Conservation (phyloP, 2,797 vertebrate species). For the Channa striata region DNA sequence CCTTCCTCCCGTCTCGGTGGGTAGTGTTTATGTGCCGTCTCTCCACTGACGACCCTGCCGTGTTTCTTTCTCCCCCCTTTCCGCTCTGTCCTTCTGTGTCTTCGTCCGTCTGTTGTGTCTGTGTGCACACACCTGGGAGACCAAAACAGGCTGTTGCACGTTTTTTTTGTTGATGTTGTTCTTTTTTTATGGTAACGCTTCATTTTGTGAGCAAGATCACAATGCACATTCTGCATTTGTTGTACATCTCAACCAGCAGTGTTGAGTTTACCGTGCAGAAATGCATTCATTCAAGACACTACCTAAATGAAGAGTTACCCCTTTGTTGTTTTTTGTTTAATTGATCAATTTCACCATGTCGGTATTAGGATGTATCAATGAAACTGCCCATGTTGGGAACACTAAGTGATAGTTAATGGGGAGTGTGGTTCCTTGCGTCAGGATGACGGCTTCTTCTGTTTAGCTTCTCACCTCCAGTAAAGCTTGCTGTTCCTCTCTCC, state of each 20-base stretch:
- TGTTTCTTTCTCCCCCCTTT: slow-evolving; percentile 37
- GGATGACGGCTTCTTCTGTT: slow-evolving; percentile 59
- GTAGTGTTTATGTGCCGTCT: slow-evolving; percentile 72
- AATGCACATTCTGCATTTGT: slow-evolving; percentile 33
- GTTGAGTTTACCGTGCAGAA: slow-evolving; percentile 28
- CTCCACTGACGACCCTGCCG: slow-evolving; percentile 54
- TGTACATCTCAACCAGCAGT: slow-evolving; percentile 19
- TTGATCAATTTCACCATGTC: slow-evolving; percentile 67
- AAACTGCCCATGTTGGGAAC: slow-evolving; percentile 69
- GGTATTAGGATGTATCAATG: slow-evolving; percentile 70
- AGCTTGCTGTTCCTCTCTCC: slow-evolving; percentile 70
- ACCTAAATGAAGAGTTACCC: slow-evolving; percentile 53
- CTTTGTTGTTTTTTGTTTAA: slow-evolving; percentile 23
- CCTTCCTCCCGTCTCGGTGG: slow-evolving; percentile 57
- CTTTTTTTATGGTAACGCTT: slow-evolving; percentile 52
- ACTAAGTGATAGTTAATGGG: slow-evolving; percentile 66
- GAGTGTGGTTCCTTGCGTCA: slow-evolving; percentile 55
- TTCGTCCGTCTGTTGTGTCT: too few species aligned
- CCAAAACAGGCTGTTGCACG: slow-evolving; percentile 68
- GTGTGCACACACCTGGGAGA: slow-evolving; percentile 69
- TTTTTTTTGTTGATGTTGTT: slow-evolving; percentile 35
- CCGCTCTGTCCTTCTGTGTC: slow-evolving; percentile 50
- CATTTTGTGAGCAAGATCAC: slow-evolving; percentile 41
- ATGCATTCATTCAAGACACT: slow-evolving; percentile 51
- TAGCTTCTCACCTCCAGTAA: slow-evolving; percentile 70